Evolutionary conservation across 2,888 invertebrate species (phyloP).

Genomic region (Exocentrus adspersus): DNA sequence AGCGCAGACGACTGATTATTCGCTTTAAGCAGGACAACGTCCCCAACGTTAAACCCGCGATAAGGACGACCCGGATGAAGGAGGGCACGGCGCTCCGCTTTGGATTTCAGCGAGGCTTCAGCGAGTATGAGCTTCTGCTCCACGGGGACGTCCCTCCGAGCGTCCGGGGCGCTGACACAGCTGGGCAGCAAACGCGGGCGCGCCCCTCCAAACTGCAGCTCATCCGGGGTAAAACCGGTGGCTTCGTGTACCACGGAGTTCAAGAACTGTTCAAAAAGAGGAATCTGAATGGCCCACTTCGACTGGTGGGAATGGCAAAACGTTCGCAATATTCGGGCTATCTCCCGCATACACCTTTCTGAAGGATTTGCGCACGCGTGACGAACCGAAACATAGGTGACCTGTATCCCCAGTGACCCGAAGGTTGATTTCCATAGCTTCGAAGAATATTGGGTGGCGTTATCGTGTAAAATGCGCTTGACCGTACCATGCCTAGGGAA

Average conservation of each 20-base stretch:
- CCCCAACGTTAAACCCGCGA: conserved; percentile 3
- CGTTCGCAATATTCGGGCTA: conserved; percentile 34
- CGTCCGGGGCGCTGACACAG: neutral
- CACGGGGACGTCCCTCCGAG: too few species aligned
- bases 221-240: conserved; percentile 35
- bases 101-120: neutral
- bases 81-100: neutral
- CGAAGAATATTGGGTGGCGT: conserved; percentile 11
- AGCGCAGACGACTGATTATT: conserved; percentile 23
- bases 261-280: conserved; percentile 20
- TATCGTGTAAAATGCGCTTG: conserved; percentile 1
- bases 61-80: neutral
- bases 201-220: conserved; percentile 23
- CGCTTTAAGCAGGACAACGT: conserved; percentile 29
- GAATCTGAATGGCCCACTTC: conserved; percentile 32
- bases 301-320: conserved; percentile 34
- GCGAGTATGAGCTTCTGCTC: too few species aligned
- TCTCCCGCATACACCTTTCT: conserved; percentile 44
- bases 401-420: conserved; percentile 8
- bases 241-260: conserved; percentile 35
- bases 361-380: conserved; percentile 44
- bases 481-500: conserved; percentile 1
- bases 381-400: conserved; percentile 24
- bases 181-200: neutral
- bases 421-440: conserved; percentile 25